Evolutionary conservation across 1,140 invertebrate species (phyloP), one percentile per base, ranked within the genome.

Genomic region (Nixonia krombeini): DNA sequence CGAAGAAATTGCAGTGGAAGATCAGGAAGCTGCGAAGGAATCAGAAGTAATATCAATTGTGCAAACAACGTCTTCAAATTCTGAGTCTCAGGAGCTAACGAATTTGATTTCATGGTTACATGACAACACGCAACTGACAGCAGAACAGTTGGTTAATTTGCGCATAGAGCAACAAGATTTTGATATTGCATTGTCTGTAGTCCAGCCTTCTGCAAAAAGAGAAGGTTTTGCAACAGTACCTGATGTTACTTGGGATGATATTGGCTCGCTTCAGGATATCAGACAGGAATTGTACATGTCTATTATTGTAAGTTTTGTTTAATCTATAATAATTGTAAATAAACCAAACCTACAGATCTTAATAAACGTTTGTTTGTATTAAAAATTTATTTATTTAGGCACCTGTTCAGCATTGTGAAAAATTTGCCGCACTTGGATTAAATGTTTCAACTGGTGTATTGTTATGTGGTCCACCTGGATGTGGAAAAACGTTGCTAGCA

Each of bases 171-270:
- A 91, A 53, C 84, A 87, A 5, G 94, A 97, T 76, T 96, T 97
- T 75, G 70, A 89, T 44, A 87, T 86, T 66, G 96, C 96, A 13
- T 76, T 98, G 5, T 91, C 92, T 74, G 86, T 89, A 67, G 91
- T 97, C 10, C 93, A 94, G 80, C 96, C 96, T n/a, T 96, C 95
- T 37, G 92, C 95, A 0, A 97, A 97, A 70, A 87, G 97, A 63
- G 97, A 99, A 89, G 98, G 98, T 38, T 99, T 99, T 86, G 94
- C 95, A 2, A 98, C 96, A 4, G 95, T 99, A 12, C 97, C 98
- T 7, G 95, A 98, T 87, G 93, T 96, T 0, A 97, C 94, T 0
- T 99, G 98, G 98, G 91, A 96, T 58, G 96, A 99, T 86, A 90
- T 99, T 72, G 98, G 98, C 1, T 97, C 97, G 0, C 79, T 99